Conservation (phyloP, 2,797 vertebrate genomes). For the Eulemur mongoz region DNA sequence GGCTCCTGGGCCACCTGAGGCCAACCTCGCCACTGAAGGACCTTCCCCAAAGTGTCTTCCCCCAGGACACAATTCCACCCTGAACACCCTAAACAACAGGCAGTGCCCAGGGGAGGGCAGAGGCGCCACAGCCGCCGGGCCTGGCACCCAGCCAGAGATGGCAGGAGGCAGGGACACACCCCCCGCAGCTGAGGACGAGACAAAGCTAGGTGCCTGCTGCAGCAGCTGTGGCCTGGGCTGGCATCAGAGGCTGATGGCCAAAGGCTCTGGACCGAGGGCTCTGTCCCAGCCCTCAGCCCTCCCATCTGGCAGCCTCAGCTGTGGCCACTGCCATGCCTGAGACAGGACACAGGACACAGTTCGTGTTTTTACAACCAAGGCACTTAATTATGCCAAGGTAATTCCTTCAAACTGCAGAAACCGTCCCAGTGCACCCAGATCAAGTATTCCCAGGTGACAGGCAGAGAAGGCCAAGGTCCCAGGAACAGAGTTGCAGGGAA, state of each 20-base stretch:
- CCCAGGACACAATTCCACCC: neutral
- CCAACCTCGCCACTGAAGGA: neutral
- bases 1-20: neutral
- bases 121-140: neutral
- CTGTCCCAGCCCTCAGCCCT: neutral
- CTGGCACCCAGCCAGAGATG: neutral
- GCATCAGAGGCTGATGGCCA: neutral
- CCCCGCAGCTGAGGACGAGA: neutral
- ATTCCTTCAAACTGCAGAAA: neutral
- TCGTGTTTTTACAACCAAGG: neutral
- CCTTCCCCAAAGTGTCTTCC: neutral
- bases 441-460: neutral
- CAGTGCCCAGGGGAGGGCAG: neutral
- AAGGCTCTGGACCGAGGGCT: neutral
- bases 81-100: neutral
- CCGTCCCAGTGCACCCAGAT: neutral
- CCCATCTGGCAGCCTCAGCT: too few species aligned
- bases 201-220: neutral
- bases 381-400: neutral
- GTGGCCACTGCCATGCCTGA: fast-evolving
- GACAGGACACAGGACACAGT: fast-evolving
- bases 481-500: neutral
- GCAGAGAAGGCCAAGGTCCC: neutral
- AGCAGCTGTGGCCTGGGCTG: neutral
- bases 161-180: neutral